Evolutionary conservation across 2,888 invertebrate species (phyloP), one percentile per base, ranked within the genome.

Genomic region (Ochropleura leucogaster): DNA sequence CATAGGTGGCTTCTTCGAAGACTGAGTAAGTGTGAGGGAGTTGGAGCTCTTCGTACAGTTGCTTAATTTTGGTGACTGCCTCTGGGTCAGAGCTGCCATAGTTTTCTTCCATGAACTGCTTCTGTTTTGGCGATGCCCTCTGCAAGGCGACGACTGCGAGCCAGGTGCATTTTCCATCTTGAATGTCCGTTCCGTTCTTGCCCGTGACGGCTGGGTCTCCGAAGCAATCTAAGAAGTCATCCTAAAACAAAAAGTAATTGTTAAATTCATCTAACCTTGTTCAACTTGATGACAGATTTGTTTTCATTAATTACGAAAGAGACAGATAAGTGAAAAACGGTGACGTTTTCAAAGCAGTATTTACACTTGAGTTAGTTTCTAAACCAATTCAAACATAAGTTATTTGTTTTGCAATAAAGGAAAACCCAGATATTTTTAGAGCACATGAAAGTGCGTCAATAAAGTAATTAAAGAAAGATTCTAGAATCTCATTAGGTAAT

Each of bases 91-190:
- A 92, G 64, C 96, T 95, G 16, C 98, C 99, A 89, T 99, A 99
- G 92, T 98, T 97, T 79, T 98, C 97, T 89, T 97, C 97, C 96
- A 99, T 97, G 47, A 98, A 96, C 89, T 97, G 97, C 83, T 97
- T 97, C 90, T 99, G 98, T 7, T 97, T 95, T 0, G 97, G 96
- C 64, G 97, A 97, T 0, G 98, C 98, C 72, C 98, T 97, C 92
- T 99, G 98, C 79, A 99, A 95, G 14, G 99, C 99, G 1, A 98
- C 98, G 1, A 99, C 98, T 2, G 98, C 97, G 51, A 99, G 95
- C 99, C 99, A 99, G 0, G 99, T 98, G 94, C 99, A 99, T 95
- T 99, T 99, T 51, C 99, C 99, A 87, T 99, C 99, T 94, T 98
- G 97, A 86, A 99, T 99, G 91, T 99, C 99, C 0, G 98, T 98